Conservation (phyloP, 2,797 vertebrate genomes). For the Thripadectes ignobilis region DNA sequence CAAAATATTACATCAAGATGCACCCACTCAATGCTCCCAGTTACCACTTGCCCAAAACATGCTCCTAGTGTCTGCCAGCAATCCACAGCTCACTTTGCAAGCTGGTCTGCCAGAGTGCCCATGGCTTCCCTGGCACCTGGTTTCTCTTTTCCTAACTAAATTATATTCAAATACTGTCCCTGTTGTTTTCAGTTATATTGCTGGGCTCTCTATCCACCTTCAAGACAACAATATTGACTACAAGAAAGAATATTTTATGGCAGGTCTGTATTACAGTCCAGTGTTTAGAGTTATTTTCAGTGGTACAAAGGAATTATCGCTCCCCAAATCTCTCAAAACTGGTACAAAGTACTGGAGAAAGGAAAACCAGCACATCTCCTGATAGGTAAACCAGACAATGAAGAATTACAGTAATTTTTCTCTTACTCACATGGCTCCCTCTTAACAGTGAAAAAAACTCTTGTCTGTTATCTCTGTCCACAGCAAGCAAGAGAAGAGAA, state of each 20-base stretch:
- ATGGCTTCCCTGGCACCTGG: neutral
- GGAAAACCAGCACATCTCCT: neutral
- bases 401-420: neutral
- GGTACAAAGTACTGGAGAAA: neutral
- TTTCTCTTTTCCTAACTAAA: neutral
- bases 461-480: neutral
- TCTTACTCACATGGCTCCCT: neutral
- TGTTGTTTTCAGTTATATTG: neutral
- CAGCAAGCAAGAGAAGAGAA: neutral
- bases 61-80: neutral
- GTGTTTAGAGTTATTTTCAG: neutral
- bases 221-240: neutral
- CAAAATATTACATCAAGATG: neutral
- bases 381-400: neutral
- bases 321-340: neutral
- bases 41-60: neutral
- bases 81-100: neutral
- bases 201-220: neutral
- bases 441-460: neutral
- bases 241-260: neutral
- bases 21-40: neutral
- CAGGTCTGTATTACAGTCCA: neutral
- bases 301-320: neutral
- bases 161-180: neutral
- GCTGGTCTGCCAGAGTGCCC: neutral